Evolutionary conservation across 2,113 vertebrate species (phyloP).

Genomic region (Cebidichthys violaceus): DNA sequence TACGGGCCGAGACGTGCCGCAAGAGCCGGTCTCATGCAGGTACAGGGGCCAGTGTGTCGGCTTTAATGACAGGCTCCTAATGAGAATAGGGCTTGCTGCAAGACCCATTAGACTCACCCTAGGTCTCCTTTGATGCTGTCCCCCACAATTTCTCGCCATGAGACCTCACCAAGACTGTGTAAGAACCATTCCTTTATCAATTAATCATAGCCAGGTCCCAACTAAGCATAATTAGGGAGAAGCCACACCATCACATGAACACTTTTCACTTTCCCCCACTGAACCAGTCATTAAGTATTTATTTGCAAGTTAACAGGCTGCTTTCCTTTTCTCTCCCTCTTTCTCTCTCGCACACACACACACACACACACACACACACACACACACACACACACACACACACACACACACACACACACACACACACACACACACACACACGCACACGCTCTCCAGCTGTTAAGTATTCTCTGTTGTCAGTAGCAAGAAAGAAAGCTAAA

Average conservation of each 20-base stretch:
- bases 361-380: conserved; percentile 67
- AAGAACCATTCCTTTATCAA: conserved; percentile 97
- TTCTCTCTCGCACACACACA: too few species aligned
- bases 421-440: conserved; percentile 67
- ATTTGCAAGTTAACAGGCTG: conserved; percentile 94
- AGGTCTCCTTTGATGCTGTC: conserved; percentile 98
- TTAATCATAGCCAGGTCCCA: conserved; percentile 97
- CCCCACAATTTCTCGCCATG: conserved; percentile 82
- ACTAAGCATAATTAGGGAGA: conserved; percentile 97
- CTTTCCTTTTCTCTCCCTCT: conserved; percentile 77
- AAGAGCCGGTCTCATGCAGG: conserved; percentile 86
- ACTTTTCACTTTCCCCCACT: conserved; percentile 84
- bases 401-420: conserved; percentile 73
- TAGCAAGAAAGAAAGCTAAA: conserved; percentile 43
- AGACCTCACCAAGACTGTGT: conserved; percentile 92
- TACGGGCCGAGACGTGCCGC: conserved; percentile 78
- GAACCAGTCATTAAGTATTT: conserved; percentile 98
- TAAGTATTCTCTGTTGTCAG: conserved; percentile 69
- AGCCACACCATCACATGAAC: conserved; percentile 93
- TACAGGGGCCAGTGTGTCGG: conserved; percentile 89
- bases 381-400: too few species aligned
- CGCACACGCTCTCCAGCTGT: conserved; percentile 69
- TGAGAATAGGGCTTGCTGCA: conserved; percentile 92
- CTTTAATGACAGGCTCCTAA: conserved; percentile 94
- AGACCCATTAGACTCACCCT: conserved; percentile 95